Conservation (phyloP, 2,113 vertebrate species). For the Mesoclemmys tuberculata region DNA sequence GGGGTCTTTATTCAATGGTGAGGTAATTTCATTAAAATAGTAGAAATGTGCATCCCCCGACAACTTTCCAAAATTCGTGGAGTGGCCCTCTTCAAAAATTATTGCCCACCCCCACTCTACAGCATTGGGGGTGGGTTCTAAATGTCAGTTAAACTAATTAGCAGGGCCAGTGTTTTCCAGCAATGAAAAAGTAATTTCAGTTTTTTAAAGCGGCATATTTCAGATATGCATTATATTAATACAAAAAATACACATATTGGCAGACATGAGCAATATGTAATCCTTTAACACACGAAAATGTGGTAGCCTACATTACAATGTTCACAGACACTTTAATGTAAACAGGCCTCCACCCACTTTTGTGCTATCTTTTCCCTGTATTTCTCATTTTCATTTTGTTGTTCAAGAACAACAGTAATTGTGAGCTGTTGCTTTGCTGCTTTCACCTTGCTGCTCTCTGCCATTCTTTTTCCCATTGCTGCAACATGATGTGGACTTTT, state of each 20-base stretch:
- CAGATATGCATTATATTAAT: not conserved
- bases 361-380: not conserved
- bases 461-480: not conserved
- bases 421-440: not conserved
- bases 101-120: not conserved
- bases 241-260: not conserved
- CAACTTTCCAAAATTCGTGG: too few relatives aligned
- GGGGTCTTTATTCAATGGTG: too few relatives aligned
- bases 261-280: not conserved
- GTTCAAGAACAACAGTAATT: not conserved
- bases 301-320: not conserved
- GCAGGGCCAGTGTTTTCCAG: not conserved
- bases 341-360: not conserved
- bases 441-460: not conserved
- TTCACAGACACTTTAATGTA: too few relatives aligned
- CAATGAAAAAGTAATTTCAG: not conserved
- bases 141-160: not conserved
- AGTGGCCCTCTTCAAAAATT: too few relatives aligned
- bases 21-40: too few relatives aligned
- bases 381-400: not conserved
- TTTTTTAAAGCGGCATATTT: not conserved
- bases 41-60: too few relatives aligned
- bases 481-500: not conserved
- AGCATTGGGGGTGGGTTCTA: not conserved
- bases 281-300: not conserved